A percentile compares a stretch with the other conserved stretches of the same genome.
These are phyloP conservation scores for Callopanchax toddi DNA, from an alignment of 2,113 vertebrate genomes.

Conservation along the genomic window DNA sequence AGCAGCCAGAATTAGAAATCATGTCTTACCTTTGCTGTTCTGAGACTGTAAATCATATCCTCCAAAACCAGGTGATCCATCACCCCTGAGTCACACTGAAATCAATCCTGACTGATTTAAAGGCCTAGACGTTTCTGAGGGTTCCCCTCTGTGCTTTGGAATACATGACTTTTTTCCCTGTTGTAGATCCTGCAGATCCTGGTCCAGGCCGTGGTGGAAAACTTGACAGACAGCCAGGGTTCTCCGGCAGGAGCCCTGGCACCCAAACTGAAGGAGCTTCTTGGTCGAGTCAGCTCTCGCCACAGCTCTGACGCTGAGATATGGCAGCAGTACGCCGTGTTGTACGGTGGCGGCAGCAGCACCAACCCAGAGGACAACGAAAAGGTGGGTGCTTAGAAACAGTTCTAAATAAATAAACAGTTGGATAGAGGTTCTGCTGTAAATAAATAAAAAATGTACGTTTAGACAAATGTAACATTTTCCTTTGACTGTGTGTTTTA, in stretches of 20 bases:
- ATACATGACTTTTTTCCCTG: background rate
- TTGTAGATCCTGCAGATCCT: slow-evolving; percentile 89
- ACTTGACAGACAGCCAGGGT: slow-evolving; percentile 81
- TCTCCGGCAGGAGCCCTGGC: slow-evolving; percentile 69
- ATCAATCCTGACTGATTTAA: too few species aligned
- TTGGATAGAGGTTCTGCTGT: too few species aligned
- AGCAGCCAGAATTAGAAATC: too few species aligned
- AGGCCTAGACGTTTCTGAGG: too few species aligned
- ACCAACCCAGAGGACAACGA: slow-evolving; percentile 83
- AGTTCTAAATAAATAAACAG: too few species aligned
- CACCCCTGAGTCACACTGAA: too few species aligned
- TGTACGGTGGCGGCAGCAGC: slow-evolving; percentile 85
- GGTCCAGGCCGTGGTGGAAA: slow-evolving; percentile 83
- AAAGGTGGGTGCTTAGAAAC: slow-evolving; percentile 87
- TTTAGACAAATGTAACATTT: too few species aligned
- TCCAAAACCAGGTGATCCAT: too few species aligned
- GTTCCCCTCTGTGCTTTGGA: too few species aligned
- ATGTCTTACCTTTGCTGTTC: too few species aligned
- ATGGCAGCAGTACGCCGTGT: slow-evolving; percentile 89
- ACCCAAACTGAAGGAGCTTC: slow-evolving; percentile 85
- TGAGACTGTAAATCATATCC: too few species aligned
- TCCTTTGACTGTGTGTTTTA: slow-evolving; percentile 5
- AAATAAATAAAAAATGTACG: background rate
- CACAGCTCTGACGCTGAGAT: slow-evolving; percentile 85
- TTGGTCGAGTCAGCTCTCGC: slow-evolving; percentile 89